Base-by-base conservation (phyloP, 2,113 vertebrate genomes). In the Pterocles burchelli region DNA sequence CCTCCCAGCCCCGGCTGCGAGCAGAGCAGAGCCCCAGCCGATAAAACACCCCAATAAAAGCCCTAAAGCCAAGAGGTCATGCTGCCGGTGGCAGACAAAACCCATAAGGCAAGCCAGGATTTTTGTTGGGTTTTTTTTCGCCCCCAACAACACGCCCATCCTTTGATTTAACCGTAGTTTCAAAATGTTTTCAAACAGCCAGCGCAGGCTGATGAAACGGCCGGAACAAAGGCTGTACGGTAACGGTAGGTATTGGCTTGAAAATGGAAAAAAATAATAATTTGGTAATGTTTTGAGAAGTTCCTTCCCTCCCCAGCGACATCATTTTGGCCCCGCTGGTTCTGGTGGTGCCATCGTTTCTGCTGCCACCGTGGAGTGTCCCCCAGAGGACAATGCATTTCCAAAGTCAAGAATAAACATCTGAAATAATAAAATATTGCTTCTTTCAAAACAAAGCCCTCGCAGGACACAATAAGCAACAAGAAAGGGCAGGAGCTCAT, bases 401-500 rank as follows among this genome's bases (percentile, higher is more conserved):
- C 72, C 58, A 7, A 24, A 86, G 38, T 0, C 10, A 62, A 43
- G 67, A 36, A 92, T 13, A 82, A 87, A 61, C 76, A 2, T 11
- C 14, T 31, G 7, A 45, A 81, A 83, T 8, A 28, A 65, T 57
- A 48, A 61, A 88, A 68, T 1, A 3, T 29, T 21, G 38, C 68
- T 61, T 3, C 13, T 77, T 88, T 52, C 15, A 73, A 78, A 72
- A 14, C 61, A 25, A 17, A 24, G 68, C 71, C 36, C 93, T 78
- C 80, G 17, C 77, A 41, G 89, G 94, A 41, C 87, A 59, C 55
- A 52, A 61, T n/a, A 49, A 22, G 73, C 73, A 57, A 8, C 57
- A 34, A 54, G 29, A 49, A 94, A 91, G 62, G 62, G 86, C 86
- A 89, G 77, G 66, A 82, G 54, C 93, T 79, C 87, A 38, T 94